Evolutionary conservation across 2,888 invertebrate species (phyloP), one percentile per base, ranked within the genome.

Genomic region (Rhaphigaster nebulosa): DNA sequence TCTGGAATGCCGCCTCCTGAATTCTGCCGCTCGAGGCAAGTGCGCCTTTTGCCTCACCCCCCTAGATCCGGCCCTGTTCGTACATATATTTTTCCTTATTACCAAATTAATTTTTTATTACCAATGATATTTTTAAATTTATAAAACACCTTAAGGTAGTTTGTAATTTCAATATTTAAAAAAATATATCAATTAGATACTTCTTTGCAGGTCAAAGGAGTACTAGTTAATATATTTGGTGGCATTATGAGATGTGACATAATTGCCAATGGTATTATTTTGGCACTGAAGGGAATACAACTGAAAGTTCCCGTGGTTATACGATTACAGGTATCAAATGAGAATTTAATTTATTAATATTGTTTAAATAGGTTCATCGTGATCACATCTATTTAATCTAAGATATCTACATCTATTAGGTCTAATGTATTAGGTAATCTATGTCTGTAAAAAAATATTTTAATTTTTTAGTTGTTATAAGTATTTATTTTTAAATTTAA

Each of bases 191-290:
- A 38, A 5, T 20, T 52, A 54, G 6, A 52, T 13, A 2, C 54
- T 50, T n/a, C n/a, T n/a, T 92, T 93, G 10, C 92, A 95, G 95
- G 98, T 98, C 91, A 96, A 97, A 92, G 98, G 98, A 88, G 97
- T 99, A 93, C 94, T 99, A 93, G 99, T 99, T 20, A 99, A 99
- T 94, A 99, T 99, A 93, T 99, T 99, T 93, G 99, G 99, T 91
- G 99, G 99, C 92, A 99, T 99, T 93, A 99, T 99, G 98, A 95
- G 98, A 92, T 99, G 99, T 94, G 99, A 99, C 94, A 97, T 99
- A 91, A 99, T 99, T 93, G 99, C 99, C 26, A 97, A 98, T 94
- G 99, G 99, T 92, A 98, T 99, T 93, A 97, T 99, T 93, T 97
- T 96, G 90, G 99, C 99, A 1, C 98, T 98, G 88, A 97, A 97